Evolutionary conservation across 2,797 vertebrate genomes (phyloP).

Genomic region (Streptopelia turtur): DNA sequence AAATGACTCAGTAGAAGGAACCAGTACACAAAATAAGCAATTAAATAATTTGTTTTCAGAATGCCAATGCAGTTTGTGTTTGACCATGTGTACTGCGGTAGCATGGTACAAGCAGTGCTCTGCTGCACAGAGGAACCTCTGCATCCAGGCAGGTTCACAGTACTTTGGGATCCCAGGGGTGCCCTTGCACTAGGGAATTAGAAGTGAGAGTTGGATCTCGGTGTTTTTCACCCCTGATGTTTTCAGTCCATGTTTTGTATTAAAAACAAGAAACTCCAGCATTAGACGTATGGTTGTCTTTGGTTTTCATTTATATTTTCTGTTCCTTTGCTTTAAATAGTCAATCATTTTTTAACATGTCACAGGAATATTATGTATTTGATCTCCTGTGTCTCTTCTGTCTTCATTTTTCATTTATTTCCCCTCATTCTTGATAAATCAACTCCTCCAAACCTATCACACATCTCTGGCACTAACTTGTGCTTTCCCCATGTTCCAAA

Average conservation of each 20-base stretch:
- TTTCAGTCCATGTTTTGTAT: neutral
- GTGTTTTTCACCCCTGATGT: neutral
- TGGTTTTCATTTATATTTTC: neutral
- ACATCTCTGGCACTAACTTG: neutral
- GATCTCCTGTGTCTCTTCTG: neutral
- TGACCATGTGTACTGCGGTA: neutral
- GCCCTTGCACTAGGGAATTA: neutral
- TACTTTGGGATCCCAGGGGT: accelerated
- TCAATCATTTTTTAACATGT: neutral
- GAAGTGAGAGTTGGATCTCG: accelerated
- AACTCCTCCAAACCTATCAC: neutral
- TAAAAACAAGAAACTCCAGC: neutral
- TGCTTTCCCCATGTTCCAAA: neutral
- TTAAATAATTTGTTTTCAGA: neutral
- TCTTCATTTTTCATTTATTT: neutral
- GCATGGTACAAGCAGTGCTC: neutral
- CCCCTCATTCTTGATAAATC: neutral
- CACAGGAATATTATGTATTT: neutral
- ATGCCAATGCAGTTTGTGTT: neutral
- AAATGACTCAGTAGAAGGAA: neutral
- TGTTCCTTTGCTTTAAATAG: neutral
- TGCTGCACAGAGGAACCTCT: neutral
- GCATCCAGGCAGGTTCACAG: neutral
- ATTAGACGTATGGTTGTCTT: neutral
- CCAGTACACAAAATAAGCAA: neutral